Base-by-base conservation (phyloP, 2,797 vertebrate genomes). In the Mormyrus hasselquistii region DNA sequence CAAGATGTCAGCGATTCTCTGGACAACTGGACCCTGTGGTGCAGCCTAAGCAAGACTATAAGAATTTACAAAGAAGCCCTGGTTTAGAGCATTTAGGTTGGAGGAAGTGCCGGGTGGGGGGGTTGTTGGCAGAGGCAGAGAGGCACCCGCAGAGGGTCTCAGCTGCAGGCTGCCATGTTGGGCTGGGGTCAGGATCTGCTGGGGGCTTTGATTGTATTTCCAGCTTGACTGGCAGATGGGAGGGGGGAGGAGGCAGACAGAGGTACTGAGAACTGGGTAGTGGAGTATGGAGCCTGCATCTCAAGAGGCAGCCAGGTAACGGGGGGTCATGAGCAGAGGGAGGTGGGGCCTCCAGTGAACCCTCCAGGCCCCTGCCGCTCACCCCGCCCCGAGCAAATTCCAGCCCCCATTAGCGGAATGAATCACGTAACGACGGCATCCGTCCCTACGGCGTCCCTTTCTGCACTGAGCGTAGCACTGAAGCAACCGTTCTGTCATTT, bases 401-500 rank as follows among this genome's bases (percentile, higher is more conserved):
- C 49, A 79, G 29, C 52, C 88, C 29, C 69, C 50, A 47, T 69
- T 44, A 55, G 29, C 52, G 6, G 84, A 52, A 47, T 47, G 73
- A 22, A 19, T 59, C 19, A 82, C 5, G 34, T 25, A 76, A 88
- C n/a, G 22, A 83, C 55, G 16, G 8, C 34, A 14, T 41, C 88
- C 41, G n/a, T 59, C 55, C 50, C 53, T 41, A 59, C 29, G 88
- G 82, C 76, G 59, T 2, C 3, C 29, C 69, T 16, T 19, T 12
- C 14, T 47, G 38, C 25, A 3, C 34, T 14, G 25, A 25, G 52
- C 25, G 1, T 29, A 50, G 59, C 10, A 52, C 73, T 38, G 25
- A 53, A 88, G 10, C 38, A 22, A 69, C 22, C 47, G 2, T 41
- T 62, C 73, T 86, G 88, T 76, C 76, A 87, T 89, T 87, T 65